phyloP scores from a whole-genome alignment of 2,797 vertebrate genomes.

The Dicrostonyx torquatus region DNA sequence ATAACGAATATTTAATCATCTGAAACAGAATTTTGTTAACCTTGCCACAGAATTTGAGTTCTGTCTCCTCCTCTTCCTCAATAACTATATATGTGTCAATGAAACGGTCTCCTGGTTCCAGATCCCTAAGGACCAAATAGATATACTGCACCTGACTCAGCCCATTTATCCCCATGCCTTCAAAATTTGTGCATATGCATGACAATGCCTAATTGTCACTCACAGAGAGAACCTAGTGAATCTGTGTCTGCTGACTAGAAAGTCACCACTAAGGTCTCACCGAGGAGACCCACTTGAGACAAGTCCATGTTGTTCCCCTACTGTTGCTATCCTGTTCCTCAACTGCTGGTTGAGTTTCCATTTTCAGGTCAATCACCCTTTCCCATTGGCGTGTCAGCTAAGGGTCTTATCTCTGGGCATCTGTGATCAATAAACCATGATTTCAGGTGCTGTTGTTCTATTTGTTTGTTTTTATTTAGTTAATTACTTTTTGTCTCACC shows the following conservation, averaged over 20 bases:
- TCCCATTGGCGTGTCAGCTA: rapidly evolving
- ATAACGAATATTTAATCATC: neutral
- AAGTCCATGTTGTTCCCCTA: neutral
- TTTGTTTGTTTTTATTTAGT: neutral
- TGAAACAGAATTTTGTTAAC: neutral
- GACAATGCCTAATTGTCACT: neutral
- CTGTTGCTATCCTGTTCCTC: rapidly evolving
- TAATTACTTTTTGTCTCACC: neutral
- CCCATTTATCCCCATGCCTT: too few species aligned
- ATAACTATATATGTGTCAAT: neutral
- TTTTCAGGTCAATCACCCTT: neutral
- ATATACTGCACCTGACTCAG: neutral
- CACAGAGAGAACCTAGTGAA: neutral
- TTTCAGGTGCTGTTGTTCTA: neutral
- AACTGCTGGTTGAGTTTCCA: rapidly evolving
- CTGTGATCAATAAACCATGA: neutral
- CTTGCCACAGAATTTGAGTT: neutral
- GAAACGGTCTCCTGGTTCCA: neutral
- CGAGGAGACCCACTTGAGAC: neutral
- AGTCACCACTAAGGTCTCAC: neutral
- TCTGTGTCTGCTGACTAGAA: neutral
- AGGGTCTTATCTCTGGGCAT: neutral
- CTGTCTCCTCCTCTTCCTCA: neutral
- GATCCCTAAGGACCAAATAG: neutral
- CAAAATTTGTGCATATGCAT: neutral